Percentiles rank a stretch among this genome's conserved stretches.
Evolutionary conservation across 2,113 vertebrate genomes (phyloP).

Genomic region (Desmodus rotundus): DNA sequence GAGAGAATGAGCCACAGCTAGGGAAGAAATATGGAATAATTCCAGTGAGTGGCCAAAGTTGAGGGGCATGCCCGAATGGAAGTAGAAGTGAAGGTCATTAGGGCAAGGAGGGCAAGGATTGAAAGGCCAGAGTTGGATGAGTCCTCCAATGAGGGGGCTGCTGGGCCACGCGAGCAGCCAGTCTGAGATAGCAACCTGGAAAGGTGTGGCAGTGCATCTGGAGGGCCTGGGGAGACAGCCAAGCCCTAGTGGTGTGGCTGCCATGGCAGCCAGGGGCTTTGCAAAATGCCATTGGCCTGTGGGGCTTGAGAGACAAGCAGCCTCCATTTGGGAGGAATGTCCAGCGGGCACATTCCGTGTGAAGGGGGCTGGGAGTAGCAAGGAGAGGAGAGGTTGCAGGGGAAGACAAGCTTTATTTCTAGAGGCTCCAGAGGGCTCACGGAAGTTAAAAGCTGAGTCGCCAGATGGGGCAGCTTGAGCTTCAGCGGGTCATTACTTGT

Average conservation of each 20-base stretch:
- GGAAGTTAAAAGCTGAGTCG: not conserved
- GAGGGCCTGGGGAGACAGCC: not conserved
- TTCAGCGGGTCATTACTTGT: not conserved
- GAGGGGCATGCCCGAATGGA: not conserved
- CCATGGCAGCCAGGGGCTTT: not conserved
- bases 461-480: not conserved
- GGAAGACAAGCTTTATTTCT: not conserved
- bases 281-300: not conserved
- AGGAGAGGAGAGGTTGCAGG: not conserved
- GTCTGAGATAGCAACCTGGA: not conserved
- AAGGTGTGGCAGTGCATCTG: not conserved
- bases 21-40: not conserved
- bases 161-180: not conserved
- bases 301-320: not conserved
- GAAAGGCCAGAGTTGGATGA: not conserved
- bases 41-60: not conserved
- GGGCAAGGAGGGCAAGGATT: not conserved
- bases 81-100: not conserved
- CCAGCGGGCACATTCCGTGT: not conserved
- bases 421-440: not conserved
- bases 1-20: not conserved
- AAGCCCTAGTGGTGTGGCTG: not conserved
- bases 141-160: not conserved
- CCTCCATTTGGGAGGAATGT: not conserved
- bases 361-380: not conserved